Conservation (phyloP, 2,797 vertebrate genomes). For the Enteromius radiatus region DNA sequence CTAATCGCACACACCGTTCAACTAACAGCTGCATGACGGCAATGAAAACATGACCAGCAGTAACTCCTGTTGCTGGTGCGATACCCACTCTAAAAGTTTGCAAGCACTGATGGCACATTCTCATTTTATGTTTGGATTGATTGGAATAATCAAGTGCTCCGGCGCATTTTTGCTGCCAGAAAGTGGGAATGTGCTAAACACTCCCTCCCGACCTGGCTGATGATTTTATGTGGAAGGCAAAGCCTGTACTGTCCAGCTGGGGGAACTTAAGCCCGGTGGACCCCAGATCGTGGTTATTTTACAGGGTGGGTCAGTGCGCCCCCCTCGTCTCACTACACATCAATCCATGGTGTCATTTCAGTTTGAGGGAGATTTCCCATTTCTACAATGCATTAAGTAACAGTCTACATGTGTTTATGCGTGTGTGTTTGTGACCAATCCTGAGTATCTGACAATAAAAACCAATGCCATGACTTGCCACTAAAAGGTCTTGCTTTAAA, state of each 20-base stretch:
- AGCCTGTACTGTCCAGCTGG: conserved; percentile 62
- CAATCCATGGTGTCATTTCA: conserved; percentile 29
- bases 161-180: conserved; percentile 59
- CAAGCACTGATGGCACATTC: neutral
- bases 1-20: conserved; percentile 40
- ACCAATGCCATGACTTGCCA: conserved; percentile 76
- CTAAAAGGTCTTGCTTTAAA: conserved; percentile 89
- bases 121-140: conserved; percentile 15
- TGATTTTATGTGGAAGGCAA: conserved; percentile 75
- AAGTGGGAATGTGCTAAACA: conserved; percentile 73
- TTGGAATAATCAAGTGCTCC: conserved; percentile 14
- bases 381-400: conserved; percentile 48
- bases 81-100: neutral
- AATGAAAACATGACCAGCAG: conserved; percentile 30
- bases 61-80: conserved; percentile 11
- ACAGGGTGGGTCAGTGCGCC: conserved; percentile 47
- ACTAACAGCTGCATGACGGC: conserved; percentile 36
- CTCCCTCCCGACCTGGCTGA: conserved; percentile 60
- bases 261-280: conserved; percentile 61
- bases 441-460: conserved; percentile 52
- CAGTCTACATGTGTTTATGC: conserved; percentile 26
- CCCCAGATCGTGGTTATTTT: conserved; percentile 62
- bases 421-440: conserved; percentile 1
- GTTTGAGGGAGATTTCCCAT: conserved; percentile 49
- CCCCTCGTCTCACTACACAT: conserved; percentile 19